Conservation (phyloP, 1,140 invertebrate genomes). For the Conus betulinus region DNA sequence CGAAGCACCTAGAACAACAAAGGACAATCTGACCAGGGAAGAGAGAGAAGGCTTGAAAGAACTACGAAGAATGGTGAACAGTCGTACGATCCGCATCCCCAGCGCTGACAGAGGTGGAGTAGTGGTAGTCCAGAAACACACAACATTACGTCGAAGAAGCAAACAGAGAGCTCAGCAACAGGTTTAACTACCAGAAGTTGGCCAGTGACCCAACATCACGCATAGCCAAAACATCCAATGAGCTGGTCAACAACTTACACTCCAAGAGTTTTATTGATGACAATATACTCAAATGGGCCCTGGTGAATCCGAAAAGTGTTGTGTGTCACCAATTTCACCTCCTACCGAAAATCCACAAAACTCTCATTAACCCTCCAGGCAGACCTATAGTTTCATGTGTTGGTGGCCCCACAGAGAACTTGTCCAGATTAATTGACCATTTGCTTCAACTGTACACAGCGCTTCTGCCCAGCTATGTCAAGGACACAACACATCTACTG, state of each 20-base stretch:
- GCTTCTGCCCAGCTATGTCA: background rate
- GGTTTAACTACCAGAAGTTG: background rate
- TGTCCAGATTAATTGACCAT: background rate
- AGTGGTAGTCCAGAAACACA: background rate
- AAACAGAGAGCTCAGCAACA: background rate
- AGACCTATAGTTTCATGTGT: background rate
- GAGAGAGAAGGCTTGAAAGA: background rate
- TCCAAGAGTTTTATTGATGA: background rate
- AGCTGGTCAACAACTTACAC: background rate
- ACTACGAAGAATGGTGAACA: background rate
- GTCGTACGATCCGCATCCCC: background rate
- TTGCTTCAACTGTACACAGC: background rate
- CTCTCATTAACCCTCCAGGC: background rate
- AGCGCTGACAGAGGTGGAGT: background rate
- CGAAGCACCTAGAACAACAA: background rate
- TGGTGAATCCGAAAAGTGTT: background rate
- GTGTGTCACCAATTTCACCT: background rate
- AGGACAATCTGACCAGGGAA: background rate
- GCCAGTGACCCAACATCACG: background rate
- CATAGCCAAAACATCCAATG: background rate
- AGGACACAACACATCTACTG: background rate
- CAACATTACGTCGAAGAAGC: background rate
- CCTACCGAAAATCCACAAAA: background rate
- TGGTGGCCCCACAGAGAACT: background rate
- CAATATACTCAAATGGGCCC: background rate